phyloP scores from a whole-genome alignment of 2,888 invertebrate species.

The Eupithecia insigniata region DNA sequence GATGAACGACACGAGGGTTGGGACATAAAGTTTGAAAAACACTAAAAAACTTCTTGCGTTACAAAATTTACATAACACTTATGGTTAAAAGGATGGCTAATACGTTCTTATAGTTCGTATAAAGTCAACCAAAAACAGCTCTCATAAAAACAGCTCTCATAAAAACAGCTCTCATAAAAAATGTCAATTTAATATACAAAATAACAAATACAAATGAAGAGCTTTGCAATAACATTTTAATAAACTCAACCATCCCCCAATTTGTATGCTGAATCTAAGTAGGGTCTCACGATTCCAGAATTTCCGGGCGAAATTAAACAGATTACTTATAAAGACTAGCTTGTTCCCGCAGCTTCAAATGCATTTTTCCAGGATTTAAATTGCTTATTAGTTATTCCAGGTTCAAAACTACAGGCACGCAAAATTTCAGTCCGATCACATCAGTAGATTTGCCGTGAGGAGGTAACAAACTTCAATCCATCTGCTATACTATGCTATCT shows the following conservation, averaged over 20 bases:
- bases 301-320: conserved; percentile 37
- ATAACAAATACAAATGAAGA: conserved; percentile 34
- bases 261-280: conserved; percentile 43
- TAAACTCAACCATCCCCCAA: conserved; percentile 40
- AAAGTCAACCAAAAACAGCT: not conserved
- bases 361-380: not conserved
- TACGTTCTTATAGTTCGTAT: not conserved
- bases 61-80: not conserved
- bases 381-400: not conserved
- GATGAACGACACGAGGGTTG: not conserved
- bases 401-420: not conserved
- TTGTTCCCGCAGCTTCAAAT: not conserved
- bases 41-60: not conserved
- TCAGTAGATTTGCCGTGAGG: not conserved
- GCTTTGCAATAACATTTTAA: conserved; percentile 41
- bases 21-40: not conserved
- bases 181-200: conserved; percentile 23
- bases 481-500: too few species aligned
- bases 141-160: too few species aligned
- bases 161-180: conserved; percentile 12
- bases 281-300: conserved; percentile 30
- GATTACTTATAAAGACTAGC: conserved; percentile 35
- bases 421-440: not conserved
- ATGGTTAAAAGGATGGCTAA: not conserved
- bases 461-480: not conserved